Evolutionary conservation across 2,797 vertebrate genomes (phyloP).

Genomic region (Esox lucius): DNA sequence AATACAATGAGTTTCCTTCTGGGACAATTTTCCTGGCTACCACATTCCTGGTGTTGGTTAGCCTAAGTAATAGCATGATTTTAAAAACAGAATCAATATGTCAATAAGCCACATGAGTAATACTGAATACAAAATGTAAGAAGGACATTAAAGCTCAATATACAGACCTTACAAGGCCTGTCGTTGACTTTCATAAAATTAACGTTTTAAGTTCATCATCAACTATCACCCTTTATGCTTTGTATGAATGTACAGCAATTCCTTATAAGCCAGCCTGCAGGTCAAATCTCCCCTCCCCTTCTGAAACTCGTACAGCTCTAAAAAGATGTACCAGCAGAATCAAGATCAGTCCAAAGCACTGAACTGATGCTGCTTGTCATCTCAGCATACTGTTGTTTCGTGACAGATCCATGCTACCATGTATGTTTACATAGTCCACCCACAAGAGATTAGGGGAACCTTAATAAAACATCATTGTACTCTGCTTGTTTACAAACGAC

Average conservation of each 20-base stretch:
- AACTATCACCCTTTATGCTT: background rate
- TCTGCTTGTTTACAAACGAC: conserved; percentile 52
- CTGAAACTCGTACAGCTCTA: too few relatives aligned
- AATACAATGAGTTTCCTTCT: background rate
- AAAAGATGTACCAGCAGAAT: too few relatives aligned
- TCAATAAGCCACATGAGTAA: background rate
- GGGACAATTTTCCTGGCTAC: background rate
- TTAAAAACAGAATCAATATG: background rate
- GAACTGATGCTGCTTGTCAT: too few relatives aligned
- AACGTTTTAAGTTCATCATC: background rate
- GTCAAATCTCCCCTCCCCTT: too few relatives aligned
- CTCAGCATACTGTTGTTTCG: too few relatives aligned
- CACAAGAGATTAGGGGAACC: conserved; percentile 30
- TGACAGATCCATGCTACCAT: too few relatives aligned
- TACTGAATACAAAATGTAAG: background rate
- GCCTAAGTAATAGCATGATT: background rate
- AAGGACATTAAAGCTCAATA: background rate
- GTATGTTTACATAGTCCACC: too few relatives aligned
- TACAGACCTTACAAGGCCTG: background rate
- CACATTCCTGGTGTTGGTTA: background rate
- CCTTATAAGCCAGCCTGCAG: too few relatives aligned
- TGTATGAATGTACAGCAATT: background rate
- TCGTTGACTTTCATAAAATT: background rate
- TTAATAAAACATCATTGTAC: conserved; percentile 54
- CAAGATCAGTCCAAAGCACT: too few relatives aligned